phyloP scores from a whole-genome alignment of 2,888 invertebrate genomes.

The Matsumyia berberina region DNA sequence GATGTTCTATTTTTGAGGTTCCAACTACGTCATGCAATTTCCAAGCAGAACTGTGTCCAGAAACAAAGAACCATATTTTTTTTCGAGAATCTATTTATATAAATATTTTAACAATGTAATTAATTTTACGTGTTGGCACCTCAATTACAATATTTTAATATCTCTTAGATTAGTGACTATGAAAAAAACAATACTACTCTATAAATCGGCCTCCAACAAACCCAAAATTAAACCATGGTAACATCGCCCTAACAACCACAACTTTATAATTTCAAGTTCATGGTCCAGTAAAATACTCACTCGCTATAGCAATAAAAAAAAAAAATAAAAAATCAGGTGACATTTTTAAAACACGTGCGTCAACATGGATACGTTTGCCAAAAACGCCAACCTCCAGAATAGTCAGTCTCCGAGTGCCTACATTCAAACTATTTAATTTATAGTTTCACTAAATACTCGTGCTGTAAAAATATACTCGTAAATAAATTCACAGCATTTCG shows the following conservation, averaged over 20 bases:
- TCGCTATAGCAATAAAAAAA: slow-evolving; percentile 12
- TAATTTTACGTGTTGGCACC: no score
- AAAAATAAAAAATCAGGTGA: slow-evolving; percentile 27
- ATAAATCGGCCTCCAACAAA: no score
- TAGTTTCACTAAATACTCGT: slow-evolving; percentile 13
- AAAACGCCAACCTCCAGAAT: slow-evolving; percentile 9
- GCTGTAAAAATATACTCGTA: slow-evolving; percentile 4
- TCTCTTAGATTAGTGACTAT: no score
- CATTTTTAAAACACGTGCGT: slow-evolving; percentile 39
- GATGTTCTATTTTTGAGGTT: no score
- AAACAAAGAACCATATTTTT: no score
- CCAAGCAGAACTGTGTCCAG: no score
- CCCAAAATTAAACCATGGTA: neutral
- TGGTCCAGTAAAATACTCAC: slow-evolving; percentile 6
- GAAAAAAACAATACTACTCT: no score
- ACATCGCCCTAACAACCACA: neutral
- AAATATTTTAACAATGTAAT: no score
- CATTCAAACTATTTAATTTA: slow-evolving; percentile 29
- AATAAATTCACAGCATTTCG: slow-evolving; percentile 10
- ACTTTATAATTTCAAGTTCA: slow-evolving; percentile 3
- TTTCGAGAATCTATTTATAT: no score
- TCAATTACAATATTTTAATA: no score
- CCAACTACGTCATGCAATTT: no score
- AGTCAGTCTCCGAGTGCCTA: slow-evolving; percentile 1
- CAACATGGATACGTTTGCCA: slow-evolving; percentile 27